A percentile compares a stretch with the other conserved stretches of the same genome.
These are phyloP conservation scores for Pitangus sulphuratus DNA, from an alignment of 2,797 vertebrate genomes.

Conservation along the genomic window DNA sequence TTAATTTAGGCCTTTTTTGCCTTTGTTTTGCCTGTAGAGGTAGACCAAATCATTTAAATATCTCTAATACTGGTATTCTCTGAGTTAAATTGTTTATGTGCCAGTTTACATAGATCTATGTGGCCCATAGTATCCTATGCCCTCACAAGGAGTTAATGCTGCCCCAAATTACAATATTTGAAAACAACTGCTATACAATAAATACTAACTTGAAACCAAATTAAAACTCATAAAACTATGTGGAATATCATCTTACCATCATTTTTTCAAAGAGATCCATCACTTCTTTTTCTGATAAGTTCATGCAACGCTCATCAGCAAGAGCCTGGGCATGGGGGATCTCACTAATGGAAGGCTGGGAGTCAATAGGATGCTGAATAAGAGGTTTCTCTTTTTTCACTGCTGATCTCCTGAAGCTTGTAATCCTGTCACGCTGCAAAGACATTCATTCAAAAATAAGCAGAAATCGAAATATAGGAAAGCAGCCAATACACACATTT, in stretches of 20 bases:
- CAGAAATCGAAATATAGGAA: background rate
- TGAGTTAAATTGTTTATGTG: background rate
- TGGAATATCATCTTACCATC: constrained; percentile 86
- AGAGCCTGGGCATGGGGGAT: constrained; percentile 89
- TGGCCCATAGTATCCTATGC: background rate
- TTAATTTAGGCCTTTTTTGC: background rate
- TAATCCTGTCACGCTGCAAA: constrained; percentile 93
- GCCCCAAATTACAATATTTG: background rate
- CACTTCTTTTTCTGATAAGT: constrained; percentile 98
- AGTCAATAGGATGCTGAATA: constrained; percentile 94
- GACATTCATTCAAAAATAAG: constrained; percentile 26
- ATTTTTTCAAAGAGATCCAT: constrained; percentile 98
- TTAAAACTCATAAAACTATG: background rate
- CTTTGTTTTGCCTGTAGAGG: background rate
- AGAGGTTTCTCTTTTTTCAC: constrained; percentile 92
- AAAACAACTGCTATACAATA: background rate
- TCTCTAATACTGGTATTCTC: background rate
- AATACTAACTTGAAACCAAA: background rate
- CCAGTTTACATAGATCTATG: background rate
- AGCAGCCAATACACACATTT: background rate
- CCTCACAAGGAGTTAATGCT: background rate
- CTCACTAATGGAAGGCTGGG: constrained; percentile 82
- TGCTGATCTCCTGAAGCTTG: constrained; percentile 92
- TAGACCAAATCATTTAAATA: background rate
- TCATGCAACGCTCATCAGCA: constrained; percentile 91